Evolutionary conservation across 2,797 vertebrate genomes (phyloP).

Genomic region (Xenopus petersii): DNA sequence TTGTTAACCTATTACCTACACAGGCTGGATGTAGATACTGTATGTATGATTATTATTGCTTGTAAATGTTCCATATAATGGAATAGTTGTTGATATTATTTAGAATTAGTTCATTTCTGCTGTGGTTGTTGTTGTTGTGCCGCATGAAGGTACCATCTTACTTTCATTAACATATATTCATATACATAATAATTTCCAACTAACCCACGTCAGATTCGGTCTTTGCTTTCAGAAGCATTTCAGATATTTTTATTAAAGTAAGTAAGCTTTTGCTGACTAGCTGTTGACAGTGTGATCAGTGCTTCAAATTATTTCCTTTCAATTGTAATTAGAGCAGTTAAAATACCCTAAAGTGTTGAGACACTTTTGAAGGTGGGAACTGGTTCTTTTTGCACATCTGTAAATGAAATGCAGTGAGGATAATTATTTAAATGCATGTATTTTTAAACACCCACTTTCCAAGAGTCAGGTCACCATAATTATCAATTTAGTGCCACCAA

Average conservation of each 20-base stretch:
- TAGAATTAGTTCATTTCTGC: no score
- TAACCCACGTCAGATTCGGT: constrained; percentile 41
- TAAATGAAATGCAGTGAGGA: constrained; percentile 67
- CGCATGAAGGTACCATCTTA: no score
- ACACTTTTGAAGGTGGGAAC: constrained; percentile 69
- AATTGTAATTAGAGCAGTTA: constrained; percentile 73
- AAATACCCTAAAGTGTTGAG: constrained; percentile 68
- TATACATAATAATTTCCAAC: background rate
- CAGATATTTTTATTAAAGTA: constrained; percentile 33
- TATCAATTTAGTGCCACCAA: constrained; percentile 59
- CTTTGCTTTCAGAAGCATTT: constrained; percentile 37
- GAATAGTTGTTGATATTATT: no score
- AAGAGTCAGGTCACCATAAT: constrained; percentile 62
- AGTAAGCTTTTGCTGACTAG: constrained; percentile 66
- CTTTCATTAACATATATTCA: no score
- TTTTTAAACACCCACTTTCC: constrained; percentile 61
- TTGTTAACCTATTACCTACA: no score
- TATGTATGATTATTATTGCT: no score
- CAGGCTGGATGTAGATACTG: no score
- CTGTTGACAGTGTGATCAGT: constrained; percentile 80
- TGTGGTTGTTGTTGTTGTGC: no score
- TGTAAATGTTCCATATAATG: no score
- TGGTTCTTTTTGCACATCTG: constrained; percentile 65
- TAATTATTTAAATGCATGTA: constrained; percentile 67
- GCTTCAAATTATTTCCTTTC: constrained; percentile 73